Conservation (phyloP, 2,797 vertebrate species). For the Triplophysa yarkandensis region DNA sequence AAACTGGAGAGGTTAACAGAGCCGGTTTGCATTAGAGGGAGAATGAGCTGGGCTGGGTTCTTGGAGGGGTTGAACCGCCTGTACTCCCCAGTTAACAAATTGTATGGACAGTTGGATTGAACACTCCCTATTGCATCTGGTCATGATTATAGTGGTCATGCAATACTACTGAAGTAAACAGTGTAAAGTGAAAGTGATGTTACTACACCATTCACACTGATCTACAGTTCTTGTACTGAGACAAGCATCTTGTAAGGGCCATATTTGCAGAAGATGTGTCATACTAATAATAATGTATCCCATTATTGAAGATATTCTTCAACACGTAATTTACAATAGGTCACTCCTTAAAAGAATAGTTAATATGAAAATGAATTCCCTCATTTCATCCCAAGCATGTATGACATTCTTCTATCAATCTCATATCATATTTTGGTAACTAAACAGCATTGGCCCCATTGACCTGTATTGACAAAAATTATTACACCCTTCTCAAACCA, state of each 20-base stretch:
- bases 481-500: too few species aligned
- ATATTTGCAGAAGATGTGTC: slow-evolving; percentile 55
- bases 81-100: slow-evolving; percentile 44
- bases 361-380: too few species aligned
- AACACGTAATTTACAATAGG: too few species aligned
- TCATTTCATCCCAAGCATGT: too few species aligned
- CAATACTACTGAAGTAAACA: slow-evolving; percentile 62
- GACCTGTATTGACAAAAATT: too few species aligned
- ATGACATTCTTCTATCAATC: too few species aligned
- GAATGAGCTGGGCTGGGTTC: slow-evolving; percentile 41
- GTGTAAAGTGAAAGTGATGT: slow-evolving; percentile 56
- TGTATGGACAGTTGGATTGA: slow-evolving; percentile 26
- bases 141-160: slow-evolving; percentile 64
- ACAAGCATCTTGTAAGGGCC: slow-evolving; percentile 20
- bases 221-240: slow-evolving; percentile 24
- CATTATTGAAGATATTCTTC: too few species aligned
- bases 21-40: slow-evolving; percentile 53
- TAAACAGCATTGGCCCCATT: too few species aligned
- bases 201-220: slow-evolving; percentile 48
- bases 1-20: slow-evolving; percentile 54
- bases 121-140: slow-evolving; percentile 63
- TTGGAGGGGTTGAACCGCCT: slow-evolving; percentile 35
- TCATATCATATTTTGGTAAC: too few species aligned
- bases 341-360: too few species aligned
- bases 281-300: slow-evolving; percentile 13